Base-by-base conservation (phyloP, 2,888 invertebrate species). In the Catotricha subobsoleta region DNA sequence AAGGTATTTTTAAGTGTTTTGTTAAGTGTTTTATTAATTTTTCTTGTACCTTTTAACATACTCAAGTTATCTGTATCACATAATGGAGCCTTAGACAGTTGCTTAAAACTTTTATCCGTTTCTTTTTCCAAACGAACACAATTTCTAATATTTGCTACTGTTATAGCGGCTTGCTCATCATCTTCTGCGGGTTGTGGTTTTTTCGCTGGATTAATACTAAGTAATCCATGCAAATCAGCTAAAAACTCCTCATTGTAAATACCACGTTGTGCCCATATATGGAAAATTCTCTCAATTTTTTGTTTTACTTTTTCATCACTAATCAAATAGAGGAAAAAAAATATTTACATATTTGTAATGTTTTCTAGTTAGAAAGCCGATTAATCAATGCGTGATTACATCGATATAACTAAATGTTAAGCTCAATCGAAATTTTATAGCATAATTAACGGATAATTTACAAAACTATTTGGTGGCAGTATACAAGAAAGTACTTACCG, bases 231-330 rank as follows among this genome's bases (percentile, higher is more conserved):
- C 20, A 94, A 65, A 64, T 92, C 91, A 12, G 82, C 73, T 20
- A 94, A 71, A 56, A 88, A 92, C 54, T 86, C 84, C 52, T 84
- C 81, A 59, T 82, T 84, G 58, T 91, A 95, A 15, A 94, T 80
- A 35, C 75, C 79, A 48, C 94, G 71, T 56, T 95, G 88, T 58
- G 87, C 86, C 95, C 95, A 95, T 50, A 95, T 94, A 58, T 84
- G 86, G 56, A 95, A 88, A 51, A 95, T 90, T 44, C 94, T 68
- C 41, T 82, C 65, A 41, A 94, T 81, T 57, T 86, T 82, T 45
- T 78, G 72, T 49, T 86, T 79, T 2, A 94, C 88, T 57, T 82
- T 81, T 47, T 87, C 84, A 63, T 92, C 92, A 51, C 87, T 86
- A 61, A 21, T 57, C 15, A 30, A 15, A n/a, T n/a, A n/a, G n/a